Evolutionary conservation across 2,113 vertebrate species (phyloP).

Genomic region (Lamprologus speciosus): DNA sequence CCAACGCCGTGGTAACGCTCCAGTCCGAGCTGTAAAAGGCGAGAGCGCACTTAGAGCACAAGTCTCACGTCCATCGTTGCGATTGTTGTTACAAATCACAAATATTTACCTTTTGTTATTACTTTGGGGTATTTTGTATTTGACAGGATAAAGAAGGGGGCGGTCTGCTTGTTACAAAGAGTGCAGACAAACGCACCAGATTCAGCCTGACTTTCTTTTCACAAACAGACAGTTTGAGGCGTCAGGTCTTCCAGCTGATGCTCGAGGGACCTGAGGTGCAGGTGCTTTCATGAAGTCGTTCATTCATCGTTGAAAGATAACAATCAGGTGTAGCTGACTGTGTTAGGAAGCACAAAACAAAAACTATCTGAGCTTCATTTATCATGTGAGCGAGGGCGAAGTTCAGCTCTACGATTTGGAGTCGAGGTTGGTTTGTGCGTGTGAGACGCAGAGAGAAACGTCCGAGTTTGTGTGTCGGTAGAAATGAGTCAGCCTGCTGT

Average conservation of each 20-base stretch:
- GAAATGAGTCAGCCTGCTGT: neutral
- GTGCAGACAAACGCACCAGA: neutral
- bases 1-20: slow-evolving; percentile 84
- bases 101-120: neutral
- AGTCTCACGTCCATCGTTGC: neutral
- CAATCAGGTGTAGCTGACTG: fast-evolving
- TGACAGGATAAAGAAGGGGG: neutral
- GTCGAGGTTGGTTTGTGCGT: neutral
- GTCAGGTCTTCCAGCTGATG: neutral
- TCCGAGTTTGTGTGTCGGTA: neutral
- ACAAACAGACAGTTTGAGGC: neutral
- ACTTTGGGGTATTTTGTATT: fast-evolving
- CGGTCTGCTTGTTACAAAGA: neutral
- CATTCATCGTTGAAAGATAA: neutral
- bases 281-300: neutral
- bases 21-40: slow-evolving; percentile 80
- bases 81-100: neutral
- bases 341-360: neutral
- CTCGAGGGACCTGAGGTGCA: neutral
- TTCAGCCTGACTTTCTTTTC: neutral
- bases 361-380: neutral
- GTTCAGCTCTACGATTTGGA: neutral
- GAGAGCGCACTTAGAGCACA: neutral
- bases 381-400: neutral
- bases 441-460: neutral